Conservation (phyloP, 1,140 invertebrate genomes). For the Amphibalanus amphitrite region DNA sequence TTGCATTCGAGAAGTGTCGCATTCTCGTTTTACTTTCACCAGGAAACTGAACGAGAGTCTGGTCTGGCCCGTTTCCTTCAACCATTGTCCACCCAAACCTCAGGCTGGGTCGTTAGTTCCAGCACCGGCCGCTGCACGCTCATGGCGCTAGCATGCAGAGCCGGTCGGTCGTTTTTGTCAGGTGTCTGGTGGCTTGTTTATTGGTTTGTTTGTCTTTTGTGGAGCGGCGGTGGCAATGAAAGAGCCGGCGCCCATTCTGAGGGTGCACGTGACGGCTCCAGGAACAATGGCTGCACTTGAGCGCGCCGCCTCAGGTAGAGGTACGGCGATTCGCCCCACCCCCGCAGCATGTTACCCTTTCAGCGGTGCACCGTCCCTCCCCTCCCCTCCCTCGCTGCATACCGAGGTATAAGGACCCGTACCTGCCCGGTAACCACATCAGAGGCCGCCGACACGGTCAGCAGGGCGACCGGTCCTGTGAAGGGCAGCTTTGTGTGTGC, state of each 20-base stretch:
- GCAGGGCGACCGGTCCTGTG: no score
- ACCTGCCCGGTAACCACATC: no score
- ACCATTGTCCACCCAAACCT: background rate
- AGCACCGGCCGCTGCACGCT: background rate
- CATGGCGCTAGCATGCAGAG: background rate
- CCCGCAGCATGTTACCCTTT: no score
- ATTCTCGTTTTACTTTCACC: background rate
- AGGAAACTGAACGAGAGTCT: background rate
- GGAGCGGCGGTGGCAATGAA: background rate
- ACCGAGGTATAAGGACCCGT: no score
- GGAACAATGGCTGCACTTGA: background rate
- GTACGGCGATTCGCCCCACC: no score
- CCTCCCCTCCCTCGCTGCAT: no score
- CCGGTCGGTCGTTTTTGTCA: background rate
- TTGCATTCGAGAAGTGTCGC: no score
- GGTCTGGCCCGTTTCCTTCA: background rate
- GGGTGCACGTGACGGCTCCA: background rate
- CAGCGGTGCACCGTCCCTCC: no score
- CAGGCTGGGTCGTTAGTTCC: background rate
- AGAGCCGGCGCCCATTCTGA: background rate
- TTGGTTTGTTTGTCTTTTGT: conserved; percentile 1
- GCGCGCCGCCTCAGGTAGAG: no score
- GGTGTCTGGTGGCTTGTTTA: background rate
- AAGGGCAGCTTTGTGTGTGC: no score
- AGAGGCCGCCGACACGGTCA: no score